phyloP scores from a whole-genome alignment of 2,797 vertebrate species.

The Philypnodon macrostomus region DNA sequence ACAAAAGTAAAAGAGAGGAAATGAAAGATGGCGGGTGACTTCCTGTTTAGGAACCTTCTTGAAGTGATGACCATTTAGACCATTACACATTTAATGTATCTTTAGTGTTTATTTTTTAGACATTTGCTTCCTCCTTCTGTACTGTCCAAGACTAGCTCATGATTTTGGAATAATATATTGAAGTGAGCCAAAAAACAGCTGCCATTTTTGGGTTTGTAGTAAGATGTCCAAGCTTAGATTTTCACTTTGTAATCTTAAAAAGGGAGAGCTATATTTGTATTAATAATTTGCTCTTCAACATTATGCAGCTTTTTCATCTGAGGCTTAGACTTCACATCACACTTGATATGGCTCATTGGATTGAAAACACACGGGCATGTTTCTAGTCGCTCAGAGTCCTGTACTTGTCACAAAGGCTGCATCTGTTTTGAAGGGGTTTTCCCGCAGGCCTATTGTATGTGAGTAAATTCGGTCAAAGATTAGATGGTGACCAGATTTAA shows the following conservation, averaged over 20 bases:
- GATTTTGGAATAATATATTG: no score
- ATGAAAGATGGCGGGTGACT: constrained; percentile 71
- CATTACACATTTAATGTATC: background rate
- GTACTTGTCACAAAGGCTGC: constrained; percentile 28
- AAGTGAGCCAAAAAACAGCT: no score
- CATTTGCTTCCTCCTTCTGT: no score
- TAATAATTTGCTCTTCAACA: no score
- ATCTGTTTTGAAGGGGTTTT: constrained; percentile 31
- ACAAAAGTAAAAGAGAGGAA: constrained; percentile 61
- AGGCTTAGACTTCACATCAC: no score
- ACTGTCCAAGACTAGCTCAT: no score
- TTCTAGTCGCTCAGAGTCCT: constrained; percentile 5
- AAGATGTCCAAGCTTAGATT: no score
- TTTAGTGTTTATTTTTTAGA: no score
- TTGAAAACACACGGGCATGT: constrained; percentile 29
- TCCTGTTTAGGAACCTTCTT: constrained; percentile 59
- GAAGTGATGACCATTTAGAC: background rate
- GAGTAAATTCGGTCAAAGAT: constrained; percentile 32
- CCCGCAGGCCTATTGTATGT: constrained; percentile 20
- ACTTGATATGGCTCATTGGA: constrained; percentile 28
- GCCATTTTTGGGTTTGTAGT: no score
- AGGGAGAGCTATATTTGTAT: no score
- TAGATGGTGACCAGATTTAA: constrained; percentile 11
- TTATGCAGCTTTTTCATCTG: no score
- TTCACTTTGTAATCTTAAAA: no score